phyloP scores from a whole-genome alignment of 2,888 invertebrate species.

The Drosophila sordidula region DNA sequence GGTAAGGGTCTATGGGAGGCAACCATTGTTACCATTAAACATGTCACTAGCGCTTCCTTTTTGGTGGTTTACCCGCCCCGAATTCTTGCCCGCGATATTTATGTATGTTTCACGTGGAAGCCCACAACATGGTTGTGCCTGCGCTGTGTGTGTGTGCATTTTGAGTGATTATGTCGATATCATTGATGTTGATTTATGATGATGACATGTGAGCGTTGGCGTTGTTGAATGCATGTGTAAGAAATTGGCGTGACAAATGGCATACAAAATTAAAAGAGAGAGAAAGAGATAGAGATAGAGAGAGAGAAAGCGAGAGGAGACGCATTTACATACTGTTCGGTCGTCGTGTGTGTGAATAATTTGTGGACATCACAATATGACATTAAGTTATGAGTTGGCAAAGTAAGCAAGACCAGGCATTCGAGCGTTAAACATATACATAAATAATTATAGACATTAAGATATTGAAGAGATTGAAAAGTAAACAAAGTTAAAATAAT shows the following conservation, averaged over 20 bases:
- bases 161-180: conserved; percentile 81
- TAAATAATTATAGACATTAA: conserved; percentile 1
- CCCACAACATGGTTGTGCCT: conserved; percentile 31
- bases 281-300: background rate
- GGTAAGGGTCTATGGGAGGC: conserved; percentile 15
- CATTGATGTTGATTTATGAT: conserved; percentile 80
- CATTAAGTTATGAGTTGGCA: conserved; percentile 14
- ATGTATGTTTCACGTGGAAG: conserved; percentile 61
- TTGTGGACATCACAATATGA: conserved; percentile 21
- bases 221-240: conserved; percentile 32
- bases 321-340: conserved; percentile 33
- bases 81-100: conserved; percentile 36
- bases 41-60: conserved; percentile 68
- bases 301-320: conserved; percentile 2
- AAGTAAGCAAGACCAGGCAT: background rate
- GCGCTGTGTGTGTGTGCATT: conserved; percentile 32
- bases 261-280: conserved; percentile 46
- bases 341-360: conserved; percentile 14
- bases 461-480: background rate
- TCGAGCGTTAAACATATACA: conserved; percentile 5
- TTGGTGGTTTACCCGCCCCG: conserved; percentile 42
- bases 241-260: conserved; percentile 58
- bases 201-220: conserved; percentile 59
- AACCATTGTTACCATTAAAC: conserved; percentile 72
- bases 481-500: background rate